These are phyloP conservation scores for Istiophorus platypterus DNA, from an alignment of 2,113 vertebrate species.

Conservation along the genomic window DNA sequence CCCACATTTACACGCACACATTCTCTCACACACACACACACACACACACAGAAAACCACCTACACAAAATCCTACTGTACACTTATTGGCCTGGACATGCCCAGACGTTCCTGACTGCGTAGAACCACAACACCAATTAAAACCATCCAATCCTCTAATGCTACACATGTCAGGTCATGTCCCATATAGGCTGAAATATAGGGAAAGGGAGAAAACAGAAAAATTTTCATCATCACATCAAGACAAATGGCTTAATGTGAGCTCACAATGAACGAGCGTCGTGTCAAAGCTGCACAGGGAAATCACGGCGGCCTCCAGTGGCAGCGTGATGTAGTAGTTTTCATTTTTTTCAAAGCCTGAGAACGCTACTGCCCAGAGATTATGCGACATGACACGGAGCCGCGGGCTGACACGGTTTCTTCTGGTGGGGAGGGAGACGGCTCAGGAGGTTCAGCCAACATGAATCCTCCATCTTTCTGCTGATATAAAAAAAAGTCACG, in stretches of 20 bases:
- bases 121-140: slow-evolving; percentile 24
- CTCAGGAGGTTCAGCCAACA: neutral
- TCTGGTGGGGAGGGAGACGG: neutral
- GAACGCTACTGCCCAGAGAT: slow-evolving; percentile 14
- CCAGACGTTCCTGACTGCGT: neutral
- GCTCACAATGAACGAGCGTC: neutral
- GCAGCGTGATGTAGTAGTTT: neutral
- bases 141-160: neutral
- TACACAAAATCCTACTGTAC: neutral
- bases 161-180: slow-evolving; percentile 9
- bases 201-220: neutral
- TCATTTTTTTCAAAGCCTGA: slow-evolving; percentile 23
- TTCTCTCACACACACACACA: too few relatives aligned
- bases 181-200: neutral
- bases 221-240: neutral
- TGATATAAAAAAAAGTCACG: neutral
- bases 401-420: slow-evolving; percentile 15
- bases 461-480: neutral
- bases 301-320: neutral
- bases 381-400: slow-evolving; percentile 9
- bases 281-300: slow-evolving; percentile 4
- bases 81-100: slow-evolving; percentile 19
- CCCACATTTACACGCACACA: neutral
- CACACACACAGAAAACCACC: neutral
- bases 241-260: neutral